These are phyloP conservation scores for Aulostomus chinensis DNA, from an alignment of 2,797 vertebrate species.

Conservation along the genomic window DNA sequence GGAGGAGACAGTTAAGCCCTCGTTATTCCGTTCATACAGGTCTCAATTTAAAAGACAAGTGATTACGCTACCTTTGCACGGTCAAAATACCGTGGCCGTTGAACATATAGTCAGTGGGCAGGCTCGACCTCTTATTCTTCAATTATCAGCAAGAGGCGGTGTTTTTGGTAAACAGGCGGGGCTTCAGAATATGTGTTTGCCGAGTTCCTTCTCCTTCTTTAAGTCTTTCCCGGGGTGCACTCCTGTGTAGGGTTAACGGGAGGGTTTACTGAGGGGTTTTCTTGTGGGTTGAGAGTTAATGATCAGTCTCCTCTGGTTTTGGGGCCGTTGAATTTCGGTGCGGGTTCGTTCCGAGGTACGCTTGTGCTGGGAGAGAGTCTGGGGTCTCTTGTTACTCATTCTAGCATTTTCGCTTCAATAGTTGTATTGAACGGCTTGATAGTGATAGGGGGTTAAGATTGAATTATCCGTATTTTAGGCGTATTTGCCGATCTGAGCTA, in stretches of 20 bases:
- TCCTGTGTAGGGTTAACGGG: slow-evolving; percentile 57
- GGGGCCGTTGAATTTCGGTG: slow-evolving; percentile 48
- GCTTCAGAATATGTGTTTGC: slow-evolving; percentile 54
- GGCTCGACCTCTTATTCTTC: slow-evolving; percentile 66
- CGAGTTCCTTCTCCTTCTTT: slow-evolving; percentile 72
- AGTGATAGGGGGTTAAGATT: background rate
- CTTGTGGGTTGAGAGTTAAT: background rate
- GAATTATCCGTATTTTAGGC: background rate
- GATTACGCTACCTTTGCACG: slow-evolving; percentile 77
- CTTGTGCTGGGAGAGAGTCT: slow-evolving; percentile 23
- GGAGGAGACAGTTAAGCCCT: slow-evolving; percentile 72
- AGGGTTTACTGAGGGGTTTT: background rate
- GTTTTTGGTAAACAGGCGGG: slow-evolving; percentile 81
- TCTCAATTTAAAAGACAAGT: slow-evolving; percentile 77
- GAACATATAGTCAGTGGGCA: slow-evolving; percentile 67
- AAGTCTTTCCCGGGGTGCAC: slow-evolving; percentile 42
- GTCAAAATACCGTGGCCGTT: slow-evolving; percentile 76
- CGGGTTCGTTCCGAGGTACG: slow-evolving; percentile 46
- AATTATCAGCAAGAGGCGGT: slow-evolving; percentile 63
- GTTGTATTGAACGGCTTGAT: background rate
- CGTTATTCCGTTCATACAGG: slow-evolving; percentile 71
- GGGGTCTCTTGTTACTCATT: slow-evolving; percentile 62
- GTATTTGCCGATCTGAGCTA: slow-evolving; percentile 48
- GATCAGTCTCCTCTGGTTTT: slow-evolving; percentile 11
- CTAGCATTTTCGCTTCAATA: slow-evolving; percentile 53